Evolutionary conservation across 2,797 vertebrate species (phyloP).

Genomic region (Poecilia velifera): DNA sequence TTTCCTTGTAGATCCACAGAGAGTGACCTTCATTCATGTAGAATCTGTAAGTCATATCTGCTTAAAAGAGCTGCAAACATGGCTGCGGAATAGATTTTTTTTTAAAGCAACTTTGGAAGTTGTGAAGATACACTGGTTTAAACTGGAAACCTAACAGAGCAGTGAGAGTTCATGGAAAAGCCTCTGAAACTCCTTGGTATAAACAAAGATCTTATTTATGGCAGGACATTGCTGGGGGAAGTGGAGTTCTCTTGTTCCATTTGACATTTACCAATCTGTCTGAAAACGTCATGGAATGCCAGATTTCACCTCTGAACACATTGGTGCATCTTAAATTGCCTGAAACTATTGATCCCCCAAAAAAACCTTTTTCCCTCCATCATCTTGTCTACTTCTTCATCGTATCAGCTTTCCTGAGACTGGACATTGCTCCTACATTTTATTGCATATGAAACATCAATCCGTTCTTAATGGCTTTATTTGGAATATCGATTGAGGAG

Average conservation of each 20-base stretch:
- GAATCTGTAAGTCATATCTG: not conserved
- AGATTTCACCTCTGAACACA: conserved; percentile 75
- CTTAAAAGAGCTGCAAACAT: not conserved
- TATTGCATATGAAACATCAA: not conserved
- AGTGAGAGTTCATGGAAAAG: conserved; percentile 48
- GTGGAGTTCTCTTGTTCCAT: conserved; percentile 68
- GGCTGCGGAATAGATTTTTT: not conserved
- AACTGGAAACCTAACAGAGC: conserved; percentile 40
- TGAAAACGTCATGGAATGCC: conserved; percentile 83
- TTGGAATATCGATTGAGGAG: conserved; percentile 13
- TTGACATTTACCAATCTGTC: conserved; percentile 80
- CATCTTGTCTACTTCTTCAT: conserved; percentile 28
- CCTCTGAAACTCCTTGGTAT: conserved; percentile 47
- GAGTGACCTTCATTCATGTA: too few relatives aligned
- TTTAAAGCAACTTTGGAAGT: conserved; percentile 12
- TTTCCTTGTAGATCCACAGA: not conserved
- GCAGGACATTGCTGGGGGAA: conserved; percentile 67
- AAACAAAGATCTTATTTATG: conserved; percentile 62
- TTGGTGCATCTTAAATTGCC: conserved; percentile 62
- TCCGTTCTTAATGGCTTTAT: conserved; percentile 16
- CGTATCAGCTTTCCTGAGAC: conserved; percentile 33
- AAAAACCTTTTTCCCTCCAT: too few relatives aligned
- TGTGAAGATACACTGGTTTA: conserved; percentile 42
- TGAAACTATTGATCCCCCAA: conserved; percentile 65
- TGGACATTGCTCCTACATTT: conserved; percentile 23